Conservation (phyloP, 2,888 invertebrate genomes). For the Encarsia formosa region DNA sequence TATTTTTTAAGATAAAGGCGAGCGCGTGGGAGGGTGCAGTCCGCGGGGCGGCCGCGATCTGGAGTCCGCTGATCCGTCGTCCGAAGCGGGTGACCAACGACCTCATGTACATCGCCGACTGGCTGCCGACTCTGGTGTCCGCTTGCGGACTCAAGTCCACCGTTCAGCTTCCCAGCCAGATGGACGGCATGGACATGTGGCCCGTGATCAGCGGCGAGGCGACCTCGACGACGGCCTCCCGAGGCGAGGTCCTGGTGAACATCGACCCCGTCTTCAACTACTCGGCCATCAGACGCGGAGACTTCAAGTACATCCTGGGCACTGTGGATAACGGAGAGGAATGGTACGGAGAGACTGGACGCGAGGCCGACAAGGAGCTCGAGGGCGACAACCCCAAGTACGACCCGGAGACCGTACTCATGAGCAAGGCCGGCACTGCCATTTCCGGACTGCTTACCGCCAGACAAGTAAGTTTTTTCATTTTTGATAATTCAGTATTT, state of each 20-base stretch:
- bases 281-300: conserved; percentile 58
- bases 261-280: conserved; percentile 58
- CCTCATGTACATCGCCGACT: conserved; percentile 58
- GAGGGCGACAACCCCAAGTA: conserved; percentile 46
- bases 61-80: conserved; percentile 54
- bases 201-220: conserved; percentile 51
- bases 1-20: conserved; percentile 53
- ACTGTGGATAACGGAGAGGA: conserved; percentile 46
- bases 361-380: conserved; percentile 1
- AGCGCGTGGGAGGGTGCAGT: conserved; percentile 63
- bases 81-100: conserved; percentile 52
- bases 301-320: conserved; percentile 63
- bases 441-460: conserved; percentile 53
- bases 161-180: background rate
- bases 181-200: conserved; percentile 59
- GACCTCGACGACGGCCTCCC: conserved; percentile 32
- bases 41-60: conserved; percentile 56
- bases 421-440: conserved; percentile 52
- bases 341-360: conserved; percentile 53
- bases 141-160: conserved; percentile 50
- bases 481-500: too few relatives aligned
- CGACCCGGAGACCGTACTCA: conserved; percentile 49
- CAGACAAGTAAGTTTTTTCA: conserved; percentile 50
- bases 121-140: conserved; percentile 58
- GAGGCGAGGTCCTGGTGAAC: conserved; percentile 59